Conservation (phyloP, 2,888 invertebrate species). For the Drosophila kambysellisi region DNA sequence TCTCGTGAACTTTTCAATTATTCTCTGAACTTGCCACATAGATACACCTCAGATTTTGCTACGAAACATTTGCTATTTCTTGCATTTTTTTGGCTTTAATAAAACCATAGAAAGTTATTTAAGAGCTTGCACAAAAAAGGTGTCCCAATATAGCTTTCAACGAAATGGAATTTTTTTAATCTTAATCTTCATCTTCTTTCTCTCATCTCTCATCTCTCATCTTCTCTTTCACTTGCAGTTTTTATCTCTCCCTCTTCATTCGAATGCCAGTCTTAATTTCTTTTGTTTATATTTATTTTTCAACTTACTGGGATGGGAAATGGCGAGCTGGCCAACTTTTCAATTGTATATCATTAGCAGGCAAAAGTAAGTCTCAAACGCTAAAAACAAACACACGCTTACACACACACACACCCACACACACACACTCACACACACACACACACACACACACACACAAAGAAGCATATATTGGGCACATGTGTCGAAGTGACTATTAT, state of each 20-base stretch:
- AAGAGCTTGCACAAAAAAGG: not conserved
- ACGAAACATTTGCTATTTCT: not conserved
- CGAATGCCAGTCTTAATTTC: not conserved
- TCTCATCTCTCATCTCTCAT: not conserved
- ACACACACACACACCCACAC: slow-evolving; percentile 7
- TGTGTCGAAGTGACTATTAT: slow-evolving; percentile 44
- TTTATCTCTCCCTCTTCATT: not conserved
- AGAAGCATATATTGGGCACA: slow-evolving; percentile 30
- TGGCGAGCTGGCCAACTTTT: slow-evolving; percentile 36
- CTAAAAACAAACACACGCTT: slow-evolving; percentile 45
- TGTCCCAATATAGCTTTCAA: not conserved
- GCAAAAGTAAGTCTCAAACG: slow-evolving; percentile 38
- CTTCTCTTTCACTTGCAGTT: not conserved
- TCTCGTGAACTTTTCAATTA: not conserved
- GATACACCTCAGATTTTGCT: not conserved
- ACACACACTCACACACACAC: slow-evolving; percentile 9
- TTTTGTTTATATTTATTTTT: slow-evolving; percentile 35
- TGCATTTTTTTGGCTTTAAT: not conserved
- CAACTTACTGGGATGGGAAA: slow-evolving; percentile 31
- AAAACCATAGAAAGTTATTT: not conserved
- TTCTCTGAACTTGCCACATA: not conserved
- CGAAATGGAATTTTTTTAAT: not conserved
- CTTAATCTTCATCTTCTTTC: not conserved
- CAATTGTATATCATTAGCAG: slow-evolving; percentile 53
- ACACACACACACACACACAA: slow-evolving; percentile 1